Percentiles rank a stretch among this genome's conserved stretches.
Evolutionary conservation across 2,797 vertebrate species (phyloP).

Genomic region (Neopelma chrysocephalum): DNA sequence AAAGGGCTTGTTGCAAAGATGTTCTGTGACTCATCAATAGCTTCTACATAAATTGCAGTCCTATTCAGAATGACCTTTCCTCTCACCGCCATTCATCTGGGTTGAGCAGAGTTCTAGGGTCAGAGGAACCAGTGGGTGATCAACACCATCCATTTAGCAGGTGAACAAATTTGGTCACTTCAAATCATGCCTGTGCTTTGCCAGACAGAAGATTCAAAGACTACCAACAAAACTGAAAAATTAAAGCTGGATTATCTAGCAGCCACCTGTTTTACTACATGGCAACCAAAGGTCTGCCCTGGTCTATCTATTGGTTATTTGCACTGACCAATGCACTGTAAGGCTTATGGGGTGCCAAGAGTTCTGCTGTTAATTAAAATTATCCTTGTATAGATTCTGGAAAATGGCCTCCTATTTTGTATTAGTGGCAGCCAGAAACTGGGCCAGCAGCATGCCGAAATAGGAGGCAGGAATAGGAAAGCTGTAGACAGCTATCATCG

Average conservation of each 20-base stretch:
- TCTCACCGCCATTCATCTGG: not conserved
- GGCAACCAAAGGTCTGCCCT: not conserved
- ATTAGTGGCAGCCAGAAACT: not conserved
- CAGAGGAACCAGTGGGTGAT: accelerated
- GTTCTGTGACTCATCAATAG: not conserved
- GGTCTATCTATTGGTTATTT: not conserved
- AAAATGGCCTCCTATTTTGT: not conserved
- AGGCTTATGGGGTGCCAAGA: not conserved
- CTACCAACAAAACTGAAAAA: not conserved
- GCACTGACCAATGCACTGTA: not conserved
- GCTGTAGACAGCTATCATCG: not conserved
- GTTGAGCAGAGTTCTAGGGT: not conserved
- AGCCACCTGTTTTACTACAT: not conserved
- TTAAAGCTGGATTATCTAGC: not conserved
- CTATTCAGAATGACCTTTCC: not conserved
- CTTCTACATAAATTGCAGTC: not conserved
- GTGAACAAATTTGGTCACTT: not conserved
- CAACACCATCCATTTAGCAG: not conserved
- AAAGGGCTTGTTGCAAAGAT: not conserved
- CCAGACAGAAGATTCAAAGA: not conserved
- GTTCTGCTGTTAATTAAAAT: not conserved
- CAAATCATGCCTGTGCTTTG: not conserved
- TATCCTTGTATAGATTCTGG: accelerated
- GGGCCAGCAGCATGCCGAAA: not conserved
- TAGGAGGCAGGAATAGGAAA: not conserved